Evolutionary conservation across 1,140 invertebrate genomes (phyloP), one percentile per base, ranked within the genome.

Genomic region (Drosophila nikananu): DNA sequence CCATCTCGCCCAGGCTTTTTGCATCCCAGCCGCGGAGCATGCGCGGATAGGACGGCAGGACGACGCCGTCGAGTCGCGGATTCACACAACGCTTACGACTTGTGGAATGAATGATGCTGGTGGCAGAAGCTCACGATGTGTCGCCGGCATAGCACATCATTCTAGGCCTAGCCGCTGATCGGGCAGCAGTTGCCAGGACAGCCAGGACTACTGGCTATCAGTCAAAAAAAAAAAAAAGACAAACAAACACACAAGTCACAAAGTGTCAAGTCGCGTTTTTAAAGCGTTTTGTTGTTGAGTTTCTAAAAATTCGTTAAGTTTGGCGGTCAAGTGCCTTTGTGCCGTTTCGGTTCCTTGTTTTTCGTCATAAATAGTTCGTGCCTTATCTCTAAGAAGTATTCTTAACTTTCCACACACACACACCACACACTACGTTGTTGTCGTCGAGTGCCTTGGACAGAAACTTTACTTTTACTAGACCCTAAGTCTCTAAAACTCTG

Each of bases 141-240:
- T 90, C 80, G 87, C 68, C 81, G 84, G 84, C 76, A 83, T 79
- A 91, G 80, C 91, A 93, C 90, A 92, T 92, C 92, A 92, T 92
- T 92, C 92, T 93, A 93, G 92, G 92, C 92, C 92, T 93, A 93
- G 92, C 92, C 92, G 86, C 86, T 86, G 90, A 92, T 91, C 90
- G 86, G 92, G 78, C 87, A 93, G 86, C 80, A 92, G 91, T 81
- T 89, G 70, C 84, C 81, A 86, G 62, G 51, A 70, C 44, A 75
- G 37, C n/a, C 37, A 74, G 46, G 37, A 57, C 21, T 44, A 21
- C 32, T 37, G 54, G 54, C 54, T 39, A 15, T 12, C 30, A 79
- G 15, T 46, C 10, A 32, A 39, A 55, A 41, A 19, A 52, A 82
- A 39, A 61, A 48, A 58, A 55, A 80, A 48, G 0, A 58, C 27